Percentiles rank a stretch among this genome's conserved stretches.
Conservation (phyloP, 2,113 vertebrate species). For the Pionites leucogaster region DNA sequence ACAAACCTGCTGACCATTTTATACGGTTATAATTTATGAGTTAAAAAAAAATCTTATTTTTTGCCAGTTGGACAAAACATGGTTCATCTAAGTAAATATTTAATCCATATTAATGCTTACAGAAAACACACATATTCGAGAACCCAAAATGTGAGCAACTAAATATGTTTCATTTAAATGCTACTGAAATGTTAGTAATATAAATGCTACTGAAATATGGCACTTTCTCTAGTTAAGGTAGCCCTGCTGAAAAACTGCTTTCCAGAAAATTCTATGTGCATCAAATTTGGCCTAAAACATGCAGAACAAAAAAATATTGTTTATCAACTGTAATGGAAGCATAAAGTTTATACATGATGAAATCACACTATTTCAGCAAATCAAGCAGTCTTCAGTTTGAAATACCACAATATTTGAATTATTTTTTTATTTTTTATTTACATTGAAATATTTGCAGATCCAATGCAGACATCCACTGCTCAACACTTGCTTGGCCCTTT, state of each 20-base stretch:
- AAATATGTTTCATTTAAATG: not conserved
- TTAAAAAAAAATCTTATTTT: not conserved
- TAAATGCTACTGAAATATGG: not conserved
- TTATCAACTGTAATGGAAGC: not conserved
- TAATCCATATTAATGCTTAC: not conserved
- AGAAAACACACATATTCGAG: not conserved
- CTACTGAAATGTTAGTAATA: not conserved
- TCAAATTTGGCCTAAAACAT: not conserved
- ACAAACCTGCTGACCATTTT: not conserved
- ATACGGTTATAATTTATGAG: not conserved
- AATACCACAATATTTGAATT: not conserved
- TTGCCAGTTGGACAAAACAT: not conserved
- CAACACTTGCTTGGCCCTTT: not conserved
- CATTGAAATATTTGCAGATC: not conserved
- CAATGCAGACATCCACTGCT: not conserved
- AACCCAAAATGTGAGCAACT: not conserved
- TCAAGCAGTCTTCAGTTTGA: not conserved
- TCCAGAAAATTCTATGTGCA: not conserved
- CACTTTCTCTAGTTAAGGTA: not conserved
- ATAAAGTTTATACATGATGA: not conserved
- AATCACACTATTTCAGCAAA: not conserved
- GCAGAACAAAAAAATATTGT: not conserved
- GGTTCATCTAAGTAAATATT: not conserved
- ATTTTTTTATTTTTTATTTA: not conserved
- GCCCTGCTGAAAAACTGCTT: not conserved